phyloP scores from a whole-genome alignment of 2,797 vertebrate species.

The Lates japonicus region DNA sequence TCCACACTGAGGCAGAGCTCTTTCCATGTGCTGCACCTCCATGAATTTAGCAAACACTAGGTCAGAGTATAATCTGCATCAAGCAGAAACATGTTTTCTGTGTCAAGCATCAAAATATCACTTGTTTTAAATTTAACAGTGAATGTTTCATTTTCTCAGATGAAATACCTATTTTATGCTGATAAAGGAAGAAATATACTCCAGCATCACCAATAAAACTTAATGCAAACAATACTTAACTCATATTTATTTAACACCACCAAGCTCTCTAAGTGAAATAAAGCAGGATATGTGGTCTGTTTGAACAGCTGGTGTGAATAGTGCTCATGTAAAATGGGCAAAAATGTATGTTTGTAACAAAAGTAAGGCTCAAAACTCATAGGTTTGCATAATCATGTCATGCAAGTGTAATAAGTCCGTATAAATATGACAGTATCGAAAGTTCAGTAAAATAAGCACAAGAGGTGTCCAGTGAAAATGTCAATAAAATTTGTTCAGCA shows the following conservation, averaged over 20 bases:
- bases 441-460: constrained; percentile 25
- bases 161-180: no score
- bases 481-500: constrained; percentile 11
- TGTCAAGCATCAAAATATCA: constrained; percentile 12
- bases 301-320: neutral
- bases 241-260: neutral
- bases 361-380: neutral
- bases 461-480: neutral
- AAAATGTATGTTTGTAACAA: neutral
- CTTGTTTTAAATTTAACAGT: neutral
- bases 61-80: neutral
- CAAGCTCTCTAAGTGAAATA: neutral
- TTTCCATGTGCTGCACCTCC: constrained; percentile 30
- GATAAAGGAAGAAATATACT: neutral
- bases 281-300: no score
- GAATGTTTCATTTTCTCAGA: no score
- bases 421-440: no score
- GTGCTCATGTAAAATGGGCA: neutral
- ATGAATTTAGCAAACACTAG: constrained; percentile 33
- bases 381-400: no score
- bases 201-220: constrained; percentile 2
- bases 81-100: constrained; percentile 4
- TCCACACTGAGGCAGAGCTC: constrained; percentile 51
- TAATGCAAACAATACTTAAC: no score
- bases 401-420: no score